These are phyloP conservation scores for Nycteola revayana DNA, from an alignment of 2,888 invertebrate species.

Conservation along the genomic window DNA sequence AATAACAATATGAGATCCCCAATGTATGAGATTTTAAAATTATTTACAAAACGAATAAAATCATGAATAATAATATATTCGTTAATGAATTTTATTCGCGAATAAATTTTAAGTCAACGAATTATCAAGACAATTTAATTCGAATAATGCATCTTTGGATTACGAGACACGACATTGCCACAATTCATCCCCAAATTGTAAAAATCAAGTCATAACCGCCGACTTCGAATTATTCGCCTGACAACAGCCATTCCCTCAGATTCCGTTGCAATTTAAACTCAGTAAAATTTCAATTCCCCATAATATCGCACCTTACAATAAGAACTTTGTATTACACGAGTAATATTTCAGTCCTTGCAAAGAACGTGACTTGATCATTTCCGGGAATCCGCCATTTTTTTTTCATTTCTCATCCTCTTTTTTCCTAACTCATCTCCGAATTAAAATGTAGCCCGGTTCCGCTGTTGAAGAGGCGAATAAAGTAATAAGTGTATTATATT, in stretches of 20 bases:
- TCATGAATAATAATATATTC: no score
- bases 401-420: slow-evolving; percentile 7
- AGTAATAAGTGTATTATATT: background rate
- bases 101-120: no score
- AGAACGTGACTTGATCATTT: slow-evolving; percentile 30
- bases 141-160: background rate
- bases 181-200: no score
- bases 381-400: slow-evolving; percentile 23
- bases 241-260: slow-evolving; percentile 1
- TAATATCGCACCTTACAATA: slow-evolving; percentile 14
- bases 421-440: slow-evolving; percentile 11
- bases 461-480: slow-evolving; percentile 1
- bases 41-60: no score
- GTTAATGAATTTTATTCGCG: no score
- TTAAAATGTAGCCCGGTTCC: slow-evolving; percentile 27
- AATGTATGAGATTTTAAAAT: no score
- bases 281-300: slow-evolving; percentile 30
- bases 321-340: background rate
- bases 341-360: background rate
- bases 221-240: no score
- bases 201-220: no score
- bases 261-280: slow-evolving; percentile 17
- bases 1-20: no score
- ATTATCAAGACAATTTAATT: background rate
- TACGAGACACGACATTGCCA: no score